phyloP scores from a whole-genome alignment of 2,113 vertebrate species.

The Erpornis zantholeuca region DNA sequence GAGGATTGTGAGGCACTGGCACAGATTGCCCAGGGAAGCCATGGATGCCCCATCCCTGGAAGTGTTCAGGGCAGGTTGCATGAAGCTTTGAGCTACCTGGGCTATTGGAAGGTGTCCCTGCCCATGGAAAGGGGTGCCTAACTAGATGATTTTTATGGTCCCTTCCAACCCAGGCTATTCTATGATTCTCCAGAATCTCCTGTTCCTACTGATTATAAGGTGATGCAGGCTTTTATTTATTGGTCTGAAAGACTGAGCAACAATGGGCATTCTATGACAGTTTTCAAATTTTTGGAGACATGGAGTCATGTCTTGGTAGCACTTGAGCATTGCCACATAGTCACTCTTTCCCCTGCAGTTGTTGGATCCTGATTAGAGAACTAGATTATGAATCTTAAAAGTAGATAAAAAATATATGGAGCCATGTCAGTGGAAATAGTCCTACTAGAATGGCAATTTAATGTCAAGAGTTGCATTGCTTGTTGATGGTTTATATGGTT shows the following conservation, averaged over 20 bases:
- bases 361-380: background rate
- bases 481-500: background rate
- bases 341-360: background rate
- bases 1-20: background rate
- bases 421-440: background rate
- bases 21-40: background rate
- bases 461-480: background rate
- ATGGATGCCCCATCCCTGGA: background rate
- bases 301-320: background rate
- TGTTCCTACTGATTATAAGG: background rate
- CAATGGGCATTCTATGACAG: background rate
- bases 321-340: background rate
- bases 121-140: accelerated
- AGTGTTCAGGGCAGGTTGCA: background rate
- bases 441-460: background rate
- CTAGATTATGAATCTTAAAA: background rate
- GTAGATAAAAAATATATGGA: background rate
- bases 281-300: background rate
- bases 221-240: background rate
- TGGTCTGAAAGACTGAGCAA: background rate
- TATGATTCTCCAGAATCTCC: background rate
- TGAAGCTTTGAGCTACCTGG: background rate
- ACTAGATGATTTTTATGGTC: background rate
- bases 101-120: background rate
- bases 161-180: background rate